A percentile compares a stretch with the other conserved stretches of the same genome.
phyloP scores from a whole-genome alignment of 2,797 vertebrate species.

The Phaenicophaeus curvirostris region DNA sequence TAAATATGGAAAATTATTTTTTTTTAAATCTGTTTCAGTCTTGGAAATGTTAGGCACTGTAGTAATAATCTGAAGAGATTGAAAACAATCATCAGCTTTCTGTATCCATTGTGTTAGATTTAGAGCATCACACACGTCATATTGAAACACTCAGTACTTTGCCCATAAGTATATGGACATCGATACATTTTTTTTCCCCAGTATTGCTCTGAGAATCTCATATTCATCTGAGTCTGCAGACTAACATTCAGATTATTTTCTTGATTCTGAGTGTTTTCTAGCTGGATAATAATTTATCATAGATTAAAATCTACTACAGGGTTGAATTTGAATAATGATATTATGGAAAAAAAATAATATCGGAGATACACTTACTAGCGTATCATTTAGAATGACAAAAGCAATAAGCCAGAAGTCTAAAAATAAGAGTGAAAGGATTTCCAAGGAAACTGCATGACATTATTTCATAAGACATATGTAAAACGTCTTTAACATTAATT shows the following conservation, averaged over 20 bases:
- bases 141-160: not conserved
- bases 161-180: not conserved
- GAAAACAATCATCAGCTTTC: not conserved
- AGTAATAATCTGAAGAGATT: not conserved
- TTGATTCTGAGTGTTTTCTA: not conserved
- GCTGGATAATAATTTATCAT: not conserved
- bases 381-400: not conserved
- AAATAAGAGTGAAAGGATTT: not conserved
- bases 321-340: not conserved
- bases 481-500: not conserved
- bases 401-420: not conserved
- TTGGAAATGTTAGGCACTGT: not conserved
- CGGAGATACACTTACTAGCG: not conserved
- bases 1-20: not conserved
- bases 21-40: not conserved
- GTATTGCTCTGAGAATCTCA: not conserved
- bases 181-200: not conserved
- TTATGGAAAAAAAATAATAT: not conserved
- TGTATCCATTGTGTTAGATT: not conserved
- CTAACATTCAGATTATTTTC: not conserved
- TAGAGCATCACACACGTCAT: not conserved
- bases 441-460: not conserved
- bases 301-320: not conserved
- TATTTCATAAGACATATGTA: not conserved
- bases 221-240: not conserved